A percentile compares a stretch with the other conserved stretches of the same genome.
These are phyloP conservation scores for Mechanitis messenoides DNA, from an alignment of 2,888 invertebrate species.

Conservation along the genomic window DNA sequence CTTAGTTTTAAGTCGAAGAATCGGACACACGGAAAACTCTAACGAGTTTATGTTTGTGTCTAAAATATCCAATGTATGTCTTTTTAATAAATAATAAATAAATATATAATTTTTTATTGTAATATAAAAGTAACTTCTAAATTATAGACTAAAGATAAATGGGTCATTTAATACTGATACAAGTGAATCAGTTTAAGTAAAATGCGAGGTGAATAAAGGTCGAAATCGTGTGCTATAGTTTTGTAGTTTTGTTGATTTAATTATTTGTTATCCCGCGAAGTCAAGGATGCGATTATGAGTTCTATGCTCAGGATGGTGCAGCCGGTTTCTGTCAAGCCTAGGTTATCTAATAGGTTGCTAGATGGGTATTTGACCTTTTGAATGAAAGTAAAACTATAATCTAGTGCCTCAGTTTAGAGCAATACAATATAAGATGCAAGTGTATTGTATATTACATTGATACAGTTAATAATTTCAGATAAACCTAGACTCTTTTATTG, in stretches of 20 bases:
- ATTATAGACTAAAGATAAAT: neutral
- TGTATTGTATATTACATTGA: too few species aligned
- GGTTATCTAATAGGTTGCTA: conserved; percentile 4
- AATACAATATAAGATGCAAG: too few species aligned
- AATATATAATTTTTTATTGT: too few species aligned
- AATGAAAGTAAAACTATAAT: conserved; percentile 5
- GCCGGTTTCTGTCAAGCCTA: neutral
- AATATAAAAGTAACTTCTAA: neutral
- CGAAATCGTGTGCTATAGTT: conserved; percentile 31
- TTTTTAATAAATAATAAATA: too few species aligned
- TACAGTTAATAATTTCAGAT: too few species aligned
- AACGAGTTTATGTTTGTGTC: too few species aligned
- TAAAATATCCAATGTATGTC: too few species aligned
- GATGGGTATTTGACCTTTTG: conserved; percentile 4
- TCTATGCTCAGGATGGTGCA: conserved; percentile 11
- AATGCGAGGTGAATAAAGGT: conserved; percentile 28
- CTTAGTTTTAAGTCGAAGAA: too few species aligned
- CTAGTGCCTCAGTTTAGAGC: neutral
- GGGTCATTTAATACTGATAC: neutral
- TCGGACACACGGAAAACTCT: too few species aligned
- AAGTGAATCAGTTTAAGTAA: conserved; percentile 6
- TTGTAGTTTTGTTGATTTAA: conserved; percentile 20
- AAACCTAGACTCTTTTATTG: neutral
- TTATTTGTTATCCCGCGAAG: conserved; percentile 17
- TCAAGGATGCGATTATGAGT: conserved; percentile 28